Base-by-base conservation (phyloP, 2,888 invertebrate species). In the Zele albiditarsus region DNA sequence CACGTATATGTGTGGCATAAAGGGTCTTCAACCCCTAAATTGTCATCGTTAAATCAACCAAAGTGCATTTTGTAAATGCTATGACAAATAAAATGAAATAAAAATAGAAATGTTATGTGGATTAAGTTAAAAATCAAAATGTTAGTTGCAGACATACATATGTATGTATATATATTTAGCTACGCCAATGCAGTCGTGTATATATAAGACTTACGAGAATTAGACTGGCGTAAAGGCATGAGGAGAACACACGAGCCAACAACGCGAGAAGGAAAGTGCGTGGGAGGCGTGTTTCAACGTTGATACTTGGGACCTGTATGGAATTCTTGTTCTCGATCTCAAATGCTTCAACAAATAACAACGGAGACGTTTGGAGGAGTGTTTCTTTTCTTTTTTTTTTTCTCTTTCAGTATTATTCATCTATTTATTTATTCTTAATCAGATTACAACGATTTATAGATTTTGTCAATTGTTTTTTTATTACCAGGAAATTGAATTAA, bases 271-370 rank as follows among this genome's bases (percentile, higher is more conserved):
- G 71, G 60, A 71, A 71, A 71, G 62, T 42, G 71, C 62, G 71
- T 71, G 71, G 71, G 71, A 71, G 71, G 31, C 71, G 46, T 5
- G 20, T 53, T 33, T 58, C 33, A 31, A 62, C 62, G 71, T 71
- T 71, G 62, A 71, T 71, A 71, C 71, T 71, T 62, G 60, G 53
- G 62, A 71, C 71, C 62, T 71, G 71, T 71, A 62, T 71, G 71
- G 62, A 42, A 71, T 71, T 62, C 60, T 71, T 62, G 62, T 71
- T 71, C 62, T 62, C 71, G 49, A 62, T 71, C 62, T 62, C 28
- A 27, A 53, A 46, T 33, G 8, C 66, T 20, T 20, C 14, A 60
- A 60, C 28, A 28, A 58, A 58, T 27, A 58, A 27, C 20, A 20
- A 53, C 23, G 20, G 20, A n/a, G 53, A 46, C 46, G 53, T 20